Base-by-base conservation (phyloP, 1,140 invertebrate genomes). In the Parapsyche elsis region DNA sequence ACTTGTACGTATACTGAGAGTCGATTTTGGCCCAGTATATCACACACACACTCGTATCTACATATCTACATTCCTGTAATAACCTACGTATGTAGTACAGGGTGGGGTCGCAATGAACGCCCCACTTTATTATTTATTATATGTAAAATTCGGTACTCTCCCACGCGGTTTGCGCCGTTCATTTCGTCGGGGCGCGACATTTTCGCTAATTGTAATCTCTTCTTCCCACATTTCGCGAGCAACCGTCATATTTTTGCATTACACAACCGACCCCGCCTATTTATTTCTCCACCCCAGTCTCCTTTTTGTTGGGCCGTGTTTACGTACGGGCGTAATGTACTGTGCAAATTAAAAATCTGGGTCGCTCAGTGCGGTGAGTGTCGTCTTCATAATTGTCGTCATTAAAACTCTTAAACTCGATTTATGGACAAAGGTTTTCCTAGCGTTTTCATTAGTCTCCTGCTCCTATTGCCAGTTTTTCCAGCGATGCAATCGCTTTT, bases 201-300 rank as follows among this genome's bases (percentile, higher is more conserved):
- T 67, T 67, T 67, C 64, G 23, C 24, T 67, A 67, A 67, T 67
- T 67, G 21, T 67, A 67, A 67, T 67, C 64, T 26, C 64, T 26
- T 26, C 64, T 67, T 67, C 59, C 21, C 59, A 23, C 59, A 21
- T 61, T 61, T 23, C 16, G 24, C 64, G 24, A 5, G 9, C 64
- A 26, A 67, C 64, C 64, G 64, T 67, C 64, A 67, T 67, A 67
- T 67, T 67, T 67, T 67, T 26, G 64, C 64, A 67, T 67, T 67
- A 67, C 24, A 67, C 21, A 24, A 67, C 9, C 23, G 21, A 53
- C 64, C 21, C 9, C 9, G 10, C 64, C 64, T 67, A n/a, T 67
- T 67, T 67, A 67, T 67, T 67, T 67, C 64, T 1, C 21, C 21
- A 5, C 49, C 16, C 49, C 16, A 1, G 30, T 53, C 12, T 2